Percentiles rank a stretch among this genome's conserved stretches.
These are phyloP conservation scores for Phenganax stokvisi DNA, from an alignment of 92 coral and sea anemone species.

Conservation along the genomic window DNA sequence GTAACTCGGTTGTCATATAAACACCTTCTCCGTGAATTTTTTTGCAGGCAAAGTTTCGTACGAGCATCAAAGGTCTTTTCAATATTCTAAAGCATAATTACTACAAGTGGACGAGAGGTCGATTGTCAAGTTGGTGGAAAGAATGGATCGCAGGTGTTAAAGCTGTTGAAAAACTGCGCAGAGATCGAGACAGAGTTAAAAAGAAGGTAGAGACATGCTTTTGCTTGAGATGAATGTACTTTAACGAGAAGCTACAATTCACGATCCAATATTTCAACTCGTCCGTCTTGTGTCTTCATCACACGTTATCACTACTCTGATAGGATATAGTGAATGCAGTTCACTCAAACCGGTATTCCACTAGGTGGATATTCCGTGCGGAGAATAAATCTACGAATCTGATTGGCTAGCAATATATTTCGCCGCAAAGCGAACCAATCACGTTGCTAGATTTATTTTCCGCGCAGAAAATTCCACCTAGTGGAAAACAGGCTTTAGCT, in stretches of 20 bases:
- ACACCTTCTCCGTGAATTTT: background rate
- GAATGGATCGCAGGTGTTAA: constrained; percentile 23
- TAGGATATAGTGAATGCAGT: background rate
- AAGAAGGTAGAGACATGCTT: constrained; percentile 2
- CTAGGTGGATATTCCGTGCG: too few relatives aligned
- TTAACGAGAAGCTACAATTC: background rate
- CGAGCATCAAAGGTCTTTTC: constrained; percentile 50
- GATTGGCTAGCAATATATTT: too few relatives aligned
- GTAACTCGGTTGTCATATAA: too few relatives aligned
- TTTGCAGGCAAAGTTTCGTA: constrained; percentile 30
- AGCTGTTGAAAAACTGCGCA: constrained; percentile 3
- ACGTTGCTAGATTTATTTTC: too few relatives aligned
- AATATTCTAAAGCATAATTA: constrained; percentile 43
- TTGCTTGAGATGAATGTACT: background rate
- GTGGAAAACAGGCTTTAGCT: too few relatives aligned
- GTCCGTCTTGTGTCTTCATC: too few relatives aligned
- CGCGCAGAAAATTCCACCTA: too few relatives aligned
- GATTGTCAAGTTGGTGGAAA: constrained; percentile 30
- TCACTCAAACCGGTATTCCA: too few relatives aligned
- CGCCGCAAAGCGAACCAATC: background rate
- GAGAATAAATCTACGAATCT: too few relatives aligned
- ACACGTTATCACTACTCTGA: too few relatives aligned
- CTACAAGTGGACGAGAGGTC: constrained; percentile 32
- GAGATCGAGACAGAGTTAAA: background rate
- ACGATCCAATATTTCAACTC: too few relatives aligned